phyloP scores from a whole-genome alignment of 2,113 vertebrate genomes.

The Dermatemys mawii region DNA sequence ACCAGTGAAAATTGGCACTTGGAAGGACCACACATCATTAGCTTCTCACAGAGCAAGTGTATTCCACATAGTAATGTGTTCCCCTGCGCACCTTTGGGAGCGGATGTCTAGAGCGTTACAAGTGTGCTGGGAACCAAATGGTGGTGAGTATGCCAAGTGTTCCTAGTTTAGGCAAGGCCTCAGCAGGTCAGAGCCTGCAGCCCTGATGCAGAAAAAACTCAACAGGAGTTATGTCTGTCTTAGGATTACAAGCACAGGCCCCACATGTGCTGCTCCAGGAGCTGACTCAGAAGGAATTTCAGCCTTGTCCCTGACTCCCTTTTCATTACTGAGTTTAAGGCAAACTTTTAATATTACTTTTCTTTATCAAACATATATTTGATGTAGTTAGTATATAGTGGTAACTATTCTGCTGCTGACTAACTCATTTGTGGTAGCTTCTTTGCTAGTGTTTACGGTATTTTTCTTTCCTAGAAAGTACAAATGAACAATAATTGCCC shows the following conservation, averaged over 20 bases:
- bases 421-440: slow-evolving; percentile 9
- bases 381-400: not conserved
- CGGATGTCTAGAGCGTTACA: not conserved
- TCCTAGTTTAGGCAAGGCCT: not conserved
- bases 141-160: not conserved
- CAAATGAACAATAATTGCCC: not conserved
- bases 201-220: not conserved
- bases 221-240: not conserved
- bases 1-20: not conserved
- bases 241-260: not conserved
- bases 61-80: not conserved
- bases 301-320: not conserved
- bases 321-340: not conserved
- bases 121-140: not conserved
- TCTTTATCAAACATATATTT: not conserved
- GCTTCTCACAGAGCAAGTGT: not conserved
- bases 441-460: not conserved
- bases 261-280: not conserved
- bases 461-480: not conserved
- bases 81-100: not conserved
- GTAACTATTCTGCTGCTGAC: slow-evolving; percentile 3
- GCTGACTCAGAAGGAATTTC: not conserved
- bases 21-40: not conserved
- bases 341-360: not conserved
- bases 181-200: not conserved